These are phyloP conservation scores for Ailuropoda melanoleuca DNA, from an alignment of 2,113 vertebrate genomes.

Conservation along the genomic window DNA sequence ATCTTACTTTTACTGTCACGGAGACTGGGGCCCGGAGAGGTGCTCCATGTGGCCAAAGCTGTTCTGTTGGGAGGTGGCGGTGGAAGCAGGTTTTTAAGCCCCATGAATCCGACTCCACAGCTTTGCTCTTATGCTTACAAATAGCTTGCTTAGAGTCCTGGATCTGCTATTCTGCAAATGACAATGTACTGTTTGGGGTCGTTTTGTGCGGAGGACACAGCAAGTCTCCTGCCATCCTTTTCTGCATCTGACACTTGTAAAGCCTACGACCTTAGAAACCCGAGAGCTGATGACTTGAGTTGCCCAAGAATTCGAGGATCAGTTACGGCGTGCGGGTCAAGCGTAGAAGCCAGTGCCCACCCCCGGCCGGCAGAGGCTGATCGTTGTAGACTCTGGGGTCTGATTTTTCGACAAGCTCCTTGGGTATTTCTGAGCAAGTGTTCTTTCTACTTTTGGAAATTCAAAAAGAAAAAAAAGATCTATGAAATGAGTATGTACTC, in stretches of 20 bases:
- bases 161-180: not conserved
- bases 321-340: fast-evolving
- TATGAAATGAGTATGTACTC: not conserved
- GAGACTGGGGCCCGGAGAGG: not conserved
- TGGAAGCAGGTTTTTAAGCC: not conserved
- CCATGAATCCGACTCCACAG: not conserved
- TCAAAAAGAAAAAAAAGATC: not conserved
- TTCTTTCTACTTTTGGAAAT: not conserved
- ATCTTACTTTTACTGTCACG: not conserved
- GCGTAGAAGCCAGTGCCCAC: not conserved
- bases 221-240: not conserved
- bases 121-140: not conserved
- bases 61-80: not conserved
- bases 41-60: not conserved
- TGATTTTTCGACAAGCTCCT: not conserved
- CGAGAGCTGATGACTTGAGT: not conserved
- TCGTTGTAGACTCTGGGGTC: not conserved
- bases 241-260: not conserved
- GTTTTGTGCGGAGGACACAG: not conserved
- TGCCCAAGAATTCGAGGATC: not conserved
- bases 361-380: not conserved
- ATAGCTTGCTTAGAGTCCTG: not conserved
- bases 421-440: not conserved
- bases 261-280: not conserved
- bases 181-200: not conserved